These are phyloP conservation scores for Phania funesta DNA, from an alignment of 2,888 invertebrate genomes.

Conservation along the genomic window DNA sequence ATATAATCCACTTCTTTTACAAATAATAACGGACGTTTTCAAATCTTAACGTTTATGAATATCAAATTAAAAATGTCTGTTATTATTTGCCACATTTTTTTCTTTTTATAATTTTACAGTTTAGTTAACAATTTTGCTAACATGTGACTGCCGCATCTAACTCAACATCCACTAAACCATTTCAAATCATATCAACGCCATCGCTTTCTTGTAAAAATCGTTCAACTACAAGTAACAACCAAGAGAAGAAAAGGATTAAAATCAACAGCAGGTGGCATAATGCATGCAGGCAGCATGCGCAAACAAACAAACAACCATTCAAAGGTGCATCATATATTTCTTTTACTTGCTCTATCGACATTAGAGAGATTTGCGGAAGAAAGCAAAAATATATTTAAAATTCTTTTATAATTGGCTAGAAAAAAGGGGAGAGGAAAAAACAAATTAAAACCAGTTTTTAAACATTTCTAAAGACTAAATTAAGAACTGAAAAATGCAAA, in stretches of 20 bases:
- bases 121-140: conserved; percentile 32
- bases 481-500: conserved; percentile 37
- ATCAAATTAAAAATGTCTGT: background rate
- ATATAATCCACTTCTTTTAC: background rate
- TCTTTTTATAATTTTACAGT: conserved; percentile 28
- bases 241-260: conserved; percentile 49
- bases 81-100: background rate
- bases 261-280: conserved; percentile 65
- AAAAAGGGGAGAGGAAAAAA: background rate
- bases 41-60: background rate
- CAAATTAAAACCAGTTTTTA: conserved; percentile 56
- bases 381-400: conserved; percentile 48
- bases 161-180: conserved; percentile 38
- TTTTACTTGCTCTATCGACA: conserved; percentile 34
- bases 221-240: conserved; percentile 52
- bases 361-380: conserved; percentile 51
- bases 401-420: conserved; percentile 47
- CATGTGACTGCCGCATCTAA: conserved; percentile 30
- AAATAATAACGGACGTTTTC: conserved; percentile 1
- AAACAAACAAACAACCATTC: conserved; percentile 4
- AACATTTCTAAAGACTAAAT: conserved; percentile 47
- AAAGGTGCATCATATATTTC: conserved; percentile 24
- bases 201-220: conserved; percentile 58
- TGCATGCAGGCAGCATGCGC: conserved; percentile 29
- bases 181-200: conserved; percentile 63